Evolutionary conservation across 2,888 invertebrate species (phyloP).

Genomic region (Sarcophaga carnaria): DNA sequence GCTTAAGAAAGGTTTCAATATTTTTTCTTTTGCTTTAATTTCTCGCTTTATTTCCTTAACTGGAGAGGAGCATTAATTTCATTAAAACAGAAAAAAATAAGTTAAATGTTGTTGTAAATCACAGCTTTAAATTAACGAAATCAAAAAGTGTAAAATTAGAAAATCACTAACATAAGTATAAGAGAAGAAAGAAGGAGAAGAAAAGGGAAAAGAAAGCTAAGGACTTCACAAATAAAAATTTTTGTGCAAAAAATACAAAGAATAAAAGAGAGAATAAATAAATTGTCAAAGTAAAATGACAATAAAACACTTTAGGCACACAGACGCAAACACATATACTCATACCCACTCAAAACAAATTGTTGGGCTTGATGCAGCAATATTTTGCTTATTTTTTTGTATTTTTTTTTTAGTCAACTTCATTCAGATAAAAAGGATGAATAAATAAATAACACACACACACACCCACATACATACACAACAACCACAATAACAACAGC

Average conservation of each 20-base stretch:
- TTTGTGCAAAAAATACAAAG: not conserved
- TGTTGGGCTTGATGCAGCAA: constrained; percentile 21
- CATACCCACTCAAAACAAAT: not conserved
- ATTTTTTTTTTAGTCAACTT: not conserved
- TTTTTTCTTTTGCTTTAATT: not conserved
- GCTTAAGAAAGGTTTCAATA: not conserved
- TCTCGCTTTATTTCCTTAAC: not conserved
- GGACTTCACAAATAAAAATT: constrained; percentile 14
- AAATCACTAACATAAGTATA: constrained; percentile 39
- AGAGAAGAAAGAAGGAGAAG: constrained; percentile 3
- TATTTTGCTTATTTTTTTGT: constrained; percentile 4
- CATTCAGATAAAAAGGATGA: constrained; percentile 12
- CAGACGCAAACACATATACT: no score
- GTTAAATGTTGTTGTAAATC: constrained; percentile 28
- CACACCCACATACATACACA: not conserved
- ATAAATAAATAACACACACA: constrained; percentile 23
- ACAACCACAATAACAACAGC: not conserved
- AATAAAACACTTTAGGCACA: constrained; percentile 30
- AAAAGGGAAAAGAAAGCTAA: constrained; percentile 2
- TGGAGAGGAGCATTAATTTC: constrained; percentile 22
- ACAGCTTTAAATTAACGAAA: constrained; percentile 53
- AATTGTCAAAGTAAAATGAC: constrained; percentile 39
- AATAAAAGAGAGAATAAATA: constrained; percentile 22
- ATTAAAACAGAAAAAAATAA: not conserved
- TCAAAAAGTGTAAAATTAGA: constrained; percentile 64